phyloP scores from a whole-genome alignment of 2,888 invertebrate genomes.

The Allolobophora icterica region DNA sequence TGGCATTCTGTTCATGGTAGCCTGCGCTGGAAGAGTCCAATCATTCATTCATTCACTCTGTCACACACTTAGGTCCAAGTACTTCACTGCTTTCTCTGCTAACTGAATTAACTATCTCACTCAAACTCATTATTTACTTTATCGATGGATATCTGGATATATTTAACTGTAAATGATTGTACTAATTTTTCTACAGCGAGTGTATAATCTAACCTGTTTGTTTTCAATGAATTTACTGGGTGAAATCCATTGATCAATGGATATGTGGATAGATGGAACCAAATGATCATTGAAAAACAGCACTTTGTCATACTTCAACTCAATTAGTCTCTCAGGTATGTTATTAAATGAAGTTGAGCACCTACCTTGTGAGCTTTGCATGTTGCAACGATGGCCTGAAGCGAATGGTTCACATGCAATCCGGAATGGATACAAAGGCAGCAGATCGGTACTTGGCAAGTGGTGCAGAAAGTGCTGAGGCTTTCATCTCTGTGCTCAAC shows the following conservation, averaged over 20 bases:
- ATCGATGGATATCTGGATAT: background rate
- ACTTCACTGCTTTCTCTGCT: background rate
- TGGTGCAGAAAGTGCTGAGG: conserved; percentile 85
- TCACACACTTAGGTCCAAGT: background rate
- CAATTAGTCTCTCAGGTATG: background rate
- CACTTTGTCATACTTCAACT: background rate
- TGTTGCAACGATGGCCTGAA: conserved; percentile 86
- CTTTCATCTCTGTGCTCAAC: conserved; percentile 83
- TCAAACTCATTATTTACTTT: background rate
- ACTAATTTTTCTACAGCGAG: no score
- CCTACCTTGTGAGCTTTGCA: conserved; percentile 94
- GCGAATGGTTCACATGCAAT: conserved; percentile 88
- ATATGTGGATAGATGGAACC: background rate
- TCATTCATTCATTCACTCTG: background rate
- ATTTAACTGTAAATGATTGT: no score
- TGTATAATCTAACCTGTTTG: no score
- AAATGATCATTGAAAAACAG: background rate
- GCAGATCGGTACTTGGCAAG: conserved; percentile 89
- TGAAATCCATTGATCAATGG: background rate
- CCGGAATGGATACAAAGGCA: conserved; percentile 83
- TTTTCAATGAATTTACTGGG: no score
- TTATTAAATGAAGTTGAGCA: background rate
- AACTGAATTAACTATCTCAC: background rate
- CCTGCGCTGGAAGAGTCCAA: background rate
- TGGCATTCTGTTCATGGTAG: no score